Evolutionary conservation across 2,888 invertebrate genomes (phyloP).

Genomic region (Eupithecia pulchellata): DNA sequence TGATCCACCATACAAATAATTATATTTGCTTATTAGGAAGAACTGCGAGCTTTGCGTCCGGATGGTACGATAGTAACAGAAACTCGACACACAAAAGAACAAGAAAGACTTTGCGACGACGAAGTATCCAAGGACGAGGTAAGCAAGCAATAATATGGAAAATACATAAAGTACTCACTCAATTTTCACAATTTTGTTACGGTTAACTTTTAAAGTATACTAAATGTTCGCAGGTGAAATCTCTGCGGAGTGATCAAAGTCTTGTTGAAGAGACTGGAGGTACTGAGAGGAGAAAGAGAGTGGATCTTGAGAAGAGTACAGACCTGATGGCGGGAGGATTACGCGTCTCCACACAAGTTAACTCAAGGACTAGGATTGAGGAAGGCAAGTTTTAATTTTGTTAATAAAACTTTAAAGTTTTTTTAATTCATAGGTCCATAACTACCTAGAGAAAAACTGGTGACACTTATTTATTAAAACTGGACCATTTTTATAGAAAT

Average conservation of each 20-base stretch:
- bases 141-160: conserved; percentile 26
- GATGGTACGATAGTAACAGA: conserved; percentile 95
- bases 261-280: conserved; percentile 80
- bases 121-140: conserved; percentile 89
- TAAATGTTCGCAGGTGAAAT: conserved; percentile 61
- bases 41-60: conserved; percentile 90
- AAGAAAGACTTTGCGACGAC: conserved; percentile 93
- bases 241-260: conserved; percentile 76
- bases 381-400: conserved; percentile 83
- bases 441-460: not conserved
- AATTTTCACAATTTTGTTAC: not conserved
- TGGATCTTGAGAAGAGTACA: conserved; percentile 93
- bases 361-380: conserved; percentile 92
- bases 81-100: conserved; percentile 92
- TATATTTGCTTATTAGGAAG: conserved; percentile 73
- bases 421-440: too few species aligned
- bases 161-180: too few species aligned
- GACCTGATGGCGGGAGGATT: conserved; percentile 94
- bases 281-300: conserved; percentile 89
- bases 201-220: not conserved
- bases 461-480: not conserved
- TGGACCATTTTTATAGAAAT: not conserved
- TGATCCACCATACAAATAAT: not conserved
- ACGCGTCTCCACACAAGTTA: conserved; percentile 92
- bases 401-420: not conserved